These are phyloP conservation scores for Drosophila baimaii DNA, from an alignment of 1,140 invertebrate genomes.

Conservation along the genomic window DNA sequence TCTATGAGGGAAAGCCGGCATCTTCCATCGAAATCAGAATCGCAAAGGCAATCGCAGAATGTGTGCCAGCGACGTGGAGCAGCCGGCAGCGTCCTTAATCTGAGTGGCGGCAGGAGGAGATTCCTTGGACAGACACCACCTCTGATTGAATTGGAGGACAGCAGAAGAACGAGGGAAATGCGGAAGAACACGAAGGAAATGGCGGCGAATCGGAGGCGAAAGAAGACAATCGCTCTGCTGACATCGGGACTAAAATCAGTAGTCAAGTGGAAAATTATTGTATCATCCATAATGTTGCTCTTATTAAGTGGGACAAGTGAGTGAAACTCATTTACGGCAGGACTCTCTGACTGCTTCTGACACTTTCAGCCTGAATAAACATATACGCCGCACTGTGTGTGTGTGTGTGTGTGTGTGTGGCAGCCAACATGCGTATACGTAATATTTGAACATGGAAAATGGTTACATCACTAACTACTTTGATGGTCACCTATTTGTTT, in stretches of 20 bases:
- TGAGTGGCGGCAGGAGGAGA: slow-evolving; percentile 35
- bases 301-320: slow-evolving; percentile 81
- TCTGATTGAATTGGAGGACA: slow-evolving; percentile 36
- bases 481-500: slow-evolving; percentile 9
- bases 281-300: slow-evolving; percentile 82
- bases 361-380: slow-evolving; percentile 31
- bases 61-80: slow-evolving; percentile 25
- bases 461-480: slow-evolving; percentile 2
- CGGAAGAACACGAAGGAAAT: slow-evolving; percentile 39
- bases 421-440: slow-evolving; percentile 34
- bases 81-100: slow-evolving; percentile 3
- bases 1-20: slow-evolving; percentile 28
- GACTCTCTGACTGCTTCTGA: slow-evolving; percentile 25
- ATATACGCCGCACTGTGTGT: background rate
- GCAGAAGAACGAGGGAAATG: slow-evolving; percentile 9
- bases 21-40: slow-evolving; percentile 15
- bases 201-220: slow-evolving; percentile 47
- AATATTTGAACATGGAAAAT: slow-evolving; percentile 23
- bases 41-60: slow-evolving; percentile 32
- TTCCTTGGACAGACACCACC: slow-evolving; percentile 34
- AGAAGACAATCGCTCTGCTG: slow-evolving; percentile 55
- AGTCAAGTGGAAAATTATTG: slow-evolving; percentile 84
- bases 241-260: slow-evolving; percentile 73
- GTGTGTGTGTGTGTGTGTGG: background rate
- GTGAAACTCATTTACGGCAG: slow-evolving; percentile 56